A percentile compares a stretch with the other conserved stretches of the same genome.
phyloP scores from a whole-genome alignment of 2,113 vertebrate species.

The Sturnira hondurensis region DNA sequence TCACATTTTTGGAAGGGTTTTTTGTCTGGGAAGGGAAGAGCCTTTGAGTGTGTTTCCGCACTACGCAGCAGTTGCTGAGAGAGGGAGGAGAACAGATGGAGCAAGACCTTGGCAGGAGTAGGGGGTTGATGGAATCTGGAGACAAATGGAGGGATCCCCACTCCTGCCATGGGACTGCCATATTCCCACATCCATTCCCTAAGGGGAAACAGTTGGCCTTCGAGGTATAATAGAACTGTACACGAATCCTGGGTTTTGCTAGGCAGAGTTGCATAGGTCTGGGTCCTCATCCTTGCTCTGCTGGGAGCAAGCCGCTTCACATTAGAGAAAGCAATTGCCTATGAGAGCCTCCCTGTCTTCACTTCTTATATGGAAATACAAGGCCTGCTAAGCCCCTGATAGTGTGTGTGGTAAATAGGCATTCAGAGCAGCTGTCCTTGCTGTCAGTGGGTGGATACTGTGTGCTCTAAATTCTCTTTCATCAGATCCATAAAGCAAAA shows the following conservation, averaged over 20 bases:
- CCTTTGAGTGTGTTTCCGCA: not conserved
- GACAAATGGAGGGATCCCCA: not conserved
- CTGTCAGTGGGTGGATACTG: not conserved
- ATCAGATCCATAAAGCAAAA: not conserved
- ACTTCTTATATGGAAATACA: not conserved
- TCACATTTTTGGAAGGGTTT: not conserved
- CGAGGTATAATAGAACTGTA: not conserved
- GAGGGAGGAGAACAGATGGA: slow-evolving; percentile 11
- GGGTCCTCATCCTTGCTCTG: not conserved
- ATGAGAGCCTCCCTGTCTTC: not conserved
- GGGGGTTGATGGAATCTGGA: not conserved
- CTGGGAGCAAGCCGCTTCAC: not conserved
- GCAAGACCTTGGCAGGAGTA: slow-evolving; percentile 28
- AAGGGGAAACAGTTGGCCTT: not conserved
- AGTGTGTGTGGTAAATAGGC: not conserved
- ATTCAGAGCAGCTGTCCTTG: not conserved
- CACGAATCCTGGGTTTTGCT: not conserved
- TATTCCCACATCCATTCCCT: not conserved
- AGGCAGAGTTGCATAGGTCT: not conserved
- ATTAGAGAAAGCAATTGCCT: not conserved
- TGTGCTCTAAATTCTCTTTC: not conserved
- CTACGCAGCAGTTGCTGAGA: not conserved
- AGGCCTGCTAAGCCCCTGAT: not conserved
- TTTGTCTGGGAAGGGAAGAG: not conserved
- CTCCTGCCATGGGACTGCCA: not conserved